Conservation (phyloP, 2,797 vertebrate genomes). For the Hapalemur alaotrensis region DNA sequence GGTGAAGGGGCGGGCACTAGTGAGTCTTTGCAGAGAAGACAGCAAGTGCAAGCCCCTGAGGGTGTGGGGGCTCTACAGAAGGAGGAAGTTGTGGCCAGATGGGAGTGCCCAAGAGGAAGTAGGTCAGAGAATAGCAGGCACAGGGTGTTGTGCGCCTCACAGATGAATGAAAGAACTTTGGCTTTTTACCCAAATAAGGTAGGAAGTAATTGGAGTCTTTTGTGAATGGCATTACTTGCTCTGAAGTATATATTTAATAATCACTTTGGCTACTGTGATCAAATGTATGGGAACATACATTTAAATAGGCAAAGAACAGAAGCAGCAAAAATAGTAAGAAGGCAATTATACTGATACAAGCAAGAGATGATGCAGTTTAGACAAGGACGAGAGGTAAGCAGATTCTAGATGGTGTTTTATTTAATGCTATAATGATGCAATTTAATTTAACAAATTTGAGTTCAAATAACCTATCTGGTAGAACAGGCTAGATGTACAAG, state of each 20-base stretch:
- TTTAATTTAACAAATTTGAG: neutral
- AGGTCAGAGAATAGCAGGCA: neutral
- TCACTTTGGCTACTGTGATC: neutral
- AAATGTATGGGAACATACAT: neutral
- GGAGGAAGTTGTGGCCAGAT: fast-evolving
- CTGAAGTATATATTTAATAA: neutral
- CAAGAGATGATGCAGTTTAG: neutral
- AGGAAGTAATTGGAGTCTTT: neutral
- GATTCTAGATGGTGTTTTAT: neutral
- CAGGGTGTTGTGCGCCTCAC: neutral
- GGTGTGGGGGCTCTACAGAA: fast-evolving
- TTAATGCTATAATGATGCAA: neutral
- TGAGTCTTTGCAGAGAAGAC: neutral
- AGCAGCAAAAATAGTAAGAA: neutral
- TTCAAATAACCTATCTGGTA: neutral
- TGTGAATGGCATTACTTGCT: neutral
- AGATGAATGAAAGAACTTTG: neutral
- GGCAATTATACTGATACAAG: neutral
- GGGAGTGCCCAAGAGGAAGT: neutral
- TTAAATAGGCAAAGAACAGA: neutral
- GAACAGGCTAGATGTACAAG: neutral
- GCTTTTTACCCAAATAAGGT: neutral
- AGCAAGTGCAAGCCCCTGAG: neutral
- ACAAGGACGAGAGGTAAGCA: neutral
- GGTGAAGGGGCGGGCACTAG: neutral